Base-by-base conservation (phyloP, 2,888 invertebrate genomes). In the Malacosoma neustria region DNA sequence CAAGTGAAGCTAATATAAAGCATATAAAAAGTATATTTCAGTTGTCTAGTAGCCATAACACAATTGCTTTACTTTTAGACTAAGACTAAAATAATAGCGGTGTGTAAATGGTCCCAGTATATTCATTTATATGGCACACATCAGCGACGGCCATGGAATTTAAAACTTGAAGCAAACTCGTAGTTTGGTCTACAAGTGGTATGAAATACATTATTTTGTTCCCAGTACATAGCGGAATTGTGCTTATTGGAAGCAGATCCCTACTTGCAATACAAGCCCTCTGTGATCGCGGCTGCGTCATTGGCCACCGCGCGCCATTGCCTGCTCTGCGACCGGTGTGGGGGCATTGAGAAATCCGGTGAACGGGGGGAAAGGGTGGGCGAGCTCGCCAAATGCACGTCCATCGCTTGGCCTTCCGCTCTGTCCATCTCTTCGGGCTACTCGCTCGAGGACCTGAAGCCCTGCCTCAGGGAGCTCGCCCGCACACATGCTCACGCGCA, bases 201-300 rank as follows among this genome's bases (percentile, higher is more conserved):
- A 15, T 15, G 5, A 15, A 4, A 15, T 15, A 29, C 11, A 34
- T 32, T 36, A 11, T 32, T 32, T 35, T 30, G 13, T 47, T 49
- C 13, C 9, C 69, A 96, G 92, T 97, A 93, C 67, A 86, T 97
- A 41, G 90, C 92, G 37, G 97, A 97, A 80, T 72, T 97, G 48
- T 91, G 95, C 5, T 82, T 97, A 47, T 73, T 97, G 54, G 96
- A 97, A 63, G 93, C 93, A 2, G 96, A 97, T 57, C 93, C 93
- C 0, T 97, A 92, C 71, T 84, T 97, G 45, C 90, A 92, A 57
- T 96, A 88, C 75, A 76, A 92, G 46, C 95, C 97, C 13, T 97
- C 97, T 3, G 70, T 92, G 33, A 89, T 96, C 41, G 96, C 96
- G 2, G 91, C 95, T 3, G 89, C 93, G 14, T 89, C 96, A 0